Conservation (phyloP, 1,140 invertebrate species). For the Trichonephila inaurata region DNA sequence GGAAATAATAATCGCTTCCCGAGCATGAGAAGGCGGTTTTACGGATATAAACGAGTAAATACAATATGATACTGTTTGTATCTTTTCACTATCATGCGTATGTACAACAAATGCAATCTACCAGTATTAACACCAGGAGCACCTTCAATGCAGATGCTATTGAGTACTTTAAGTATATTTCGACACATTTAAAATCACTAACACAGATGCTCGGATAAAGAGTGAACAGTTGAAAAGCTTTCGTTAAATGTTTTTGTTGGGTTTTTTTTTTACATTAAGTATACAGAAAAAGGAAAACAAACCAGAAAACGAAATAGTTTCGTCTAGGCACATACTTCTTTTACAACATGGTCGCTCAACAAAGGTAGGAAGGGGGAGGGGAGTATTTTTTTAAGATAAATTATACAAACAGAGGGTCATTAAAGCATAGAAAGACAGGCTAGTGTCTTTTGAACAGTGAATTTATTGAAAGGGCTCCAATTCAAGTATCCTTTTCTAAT, state of each 20-base stretch:
- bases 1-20: background rate
- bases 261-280: slow-evolving; percentile 51
- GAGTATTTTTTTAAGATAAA: background rate
- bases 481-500: background rate
- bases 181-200: slow-evolving; percentile 73
- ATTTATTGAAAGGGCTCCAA: slow-evolving; percentile 12
- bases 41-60: slow-evolving; percentile 18
- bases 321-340: slow-evolving; percentile 68
- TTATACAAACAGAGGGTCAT: background rate
- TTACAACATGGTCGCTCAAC: slow-evolving; percentile 44
- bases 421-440: too few relatives aligned
- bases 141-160: slow-evolving; percentile 11
- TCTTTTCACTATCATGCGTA: slow-evolving; percentile 58
- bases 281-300: slow-evolving; percentile 43
- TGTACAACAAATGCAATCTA: slow-evolving; percentile 72
- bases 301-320: slow-evolving; percentile 47
- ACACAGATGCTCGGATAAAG: slow-evolving; percentile 70
- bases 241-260: background rate
- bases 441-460: slow-evolving; percentile 67
- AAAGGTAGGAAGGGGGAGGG: background rate
- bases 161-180: slow-evolving; percentile 26
- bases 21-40: background rate
- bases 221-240: slow-evolving; percentile 62
- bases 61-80: slow-evolving; percentile 10
- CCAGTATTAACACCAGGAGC: slow-evolving; percentile 60